Evolutionary conservation across 35 echinoderm and acorn worm species (phyloP), one percentile per base, ranked within the genome.

Genomic region (Lytechinus variegatus): DNA sequence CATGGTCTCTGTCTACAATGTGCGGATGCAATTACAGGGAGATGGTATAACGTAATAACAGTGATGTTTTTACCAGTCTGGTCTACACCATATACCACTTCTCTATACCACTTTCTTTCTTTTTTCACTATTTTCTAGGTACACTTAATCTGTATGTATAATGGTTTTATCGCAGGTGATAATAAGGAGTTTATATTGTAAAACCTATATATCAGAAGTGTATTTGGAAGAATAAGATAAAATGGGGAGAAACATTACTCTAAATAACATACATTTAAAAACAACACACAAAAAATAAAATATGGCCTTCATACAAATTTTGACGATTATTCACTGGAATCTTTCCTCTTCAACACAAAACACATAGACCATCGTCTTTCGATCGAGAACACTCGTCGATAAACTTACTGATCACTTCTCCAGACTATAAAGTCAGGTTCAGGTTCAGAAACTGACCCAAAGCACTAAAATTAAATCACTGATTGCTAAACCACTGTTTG

Each of bases 401-500:
- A 60, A 9, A 12, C 14, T 19, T 71, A 9, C 56, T 79, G 66
- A 79, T 79, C 24, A 24, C 66, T 79, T 79, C 6, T 16, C 66
- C 66, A 79, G 66, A 79, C 66, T 24, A 72, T 13, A 19, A 24
- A 24, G 66, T 24, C n/a, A 79, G n/a, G 19, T 16, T 79, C 66
- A 79, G n/a, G 66, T 79, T 79, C 66, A 79, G 19, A 5, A 79
- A 79, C 19, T 79, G 66, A 79, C 66, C 66, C 66, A 79, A 79
- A 79, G 19, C 66, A 19, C 16, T 6, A n/a, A n/a, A 79, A 79
- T n/a, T 24, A 24, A 79, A 79, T 24, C 66, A 79, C 66, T 79
- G 66, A 79, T 79, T 79, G 21, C 66, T 79, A 79, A 79, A 79
- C 66, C 66, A 79, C 66, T 79, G 66, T 79, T 79, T 79, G 66